Evolutionary conservation across 2,888 invertebrate genomes (phyloP), one percentile per base, ranked within the genome.

Genomic region (Thymelicus lineola): DNA sequence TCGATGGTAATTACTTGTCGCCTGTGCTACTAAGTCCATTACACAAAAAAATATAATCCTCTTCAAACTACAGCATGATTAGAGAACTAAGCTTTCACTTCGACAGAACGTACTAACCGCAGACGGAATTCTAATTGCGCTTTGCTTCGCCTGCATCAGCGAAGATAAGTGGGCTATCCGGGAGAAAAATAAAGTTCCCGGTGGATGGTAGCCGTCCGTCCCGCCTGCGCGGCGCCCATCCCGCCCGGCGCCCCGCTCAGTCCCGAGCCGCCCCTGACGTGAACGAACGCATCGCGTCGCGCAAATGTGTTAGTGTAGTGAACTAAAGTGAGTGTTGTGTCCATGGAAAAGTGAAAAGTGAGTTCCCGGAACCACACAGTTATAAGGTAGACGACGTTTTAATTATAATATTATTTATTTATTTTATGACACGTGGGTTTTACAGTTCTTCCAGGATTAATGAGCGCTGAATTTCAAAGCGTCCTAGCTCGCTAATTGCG

Each of bases 131-230:
- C 75, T 79, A 80, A 80, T 80, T 77, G 80, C 78, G 75, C 77
- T 75, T 78, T 77, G 75, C 76, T 71, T 75, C 75, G 76, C 77
- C 77, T 77, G 78, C 80, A 80, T 81, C 78, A 78, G 80, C 77
- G 74, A 76, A 82, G 81, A 80, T 80, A 80, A 82, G 81, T 79
- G 80, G 80, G 75, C 79, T 76, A 79, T 79, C 76, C 76, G 77
- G 75, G 77, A 77, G 79, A 79, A 80, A 81, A 80, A 80, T 80
- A 80, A 76, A 81, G 79, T 79, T 77, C 72, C 75, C 73, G 73
- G 72, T 74, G 58, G 72, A 66, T 76, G 58, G 36, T 38, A 46
- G 55, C 28, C 36, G 57, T 58, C 28, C 71, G 72, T 73, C 72
- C 75, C 77, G 76, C 79, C 76, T 77, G 78, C 77, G 78, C 76